These are phyloP conservation scores for Mactra quadrangularis DNA, from an alignment of 1,140 invertebrate genomes.

Conservation along the genomic window DNA sequence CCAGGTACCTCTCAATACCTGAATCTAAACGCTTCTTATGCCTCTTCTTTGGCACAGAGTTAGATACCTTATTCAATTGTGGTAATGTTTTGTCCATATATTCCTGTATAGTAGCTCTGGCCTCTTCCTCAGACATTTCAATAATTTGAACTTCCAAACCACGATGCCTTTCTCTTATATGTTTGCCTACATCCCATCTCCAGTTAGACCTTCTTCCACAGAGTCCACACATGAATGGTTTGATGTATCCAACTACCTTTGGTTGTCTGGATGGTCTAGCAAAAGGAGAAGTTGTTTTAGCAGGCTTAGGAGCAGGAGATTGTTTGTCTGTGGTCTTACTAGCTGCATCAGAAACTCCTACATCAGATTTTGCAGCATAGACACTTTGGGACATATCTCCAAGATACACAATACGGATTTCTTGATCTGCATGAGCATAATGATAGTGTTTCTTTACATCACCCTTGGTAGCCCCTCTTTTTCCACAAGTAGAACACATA, in stretches of 20 bases:
- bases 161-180: slow-evolving; percentile 75
- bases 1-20: no score
- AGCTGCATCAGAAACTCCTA: neutral
- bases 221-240: slow-evolving; percentile 96
- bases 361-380: slow-evolving; percentile 30
- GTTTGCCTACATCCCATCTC: slow-evolving; percentile 95
- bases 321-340: neutral
- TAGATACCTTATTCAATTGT: slow-evolving; percentile 17
- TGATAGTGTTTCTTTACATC: slow-evolving; percentile 80
- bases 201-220: slow-evolving; percentile 97
- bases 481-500: slow-evolving; percentile 78
- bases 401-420: slow-evolving; percentile 75
- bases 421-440: slow-evolving; percentile 77
- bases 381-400: slow-evolving; percentile 63
- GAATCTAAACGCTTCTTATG: neutral
- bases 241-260: slow-evolving; percentile 78
- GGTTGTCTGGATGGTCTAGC: slow-evolving; percentile 60
- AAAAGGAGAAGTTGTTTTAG: neutral
- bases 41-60: slow-evolving; percentile 43
- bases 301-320: neutral
- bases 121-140: slow-evolving; percentile 95
- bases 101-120: slow-evolving; percentile 89
- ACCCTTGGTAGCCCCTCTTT: slow-evolving; percentile 71
- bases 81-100: slow-evolving; percentile 58
- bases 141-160: slow-evolving; percentile 85